A percentile compares a stretch with the other conserved stretches of the same genome.
Conservation (phyloP, 1,140 invertebrate species). For the Octopus sinensis region DNA sequence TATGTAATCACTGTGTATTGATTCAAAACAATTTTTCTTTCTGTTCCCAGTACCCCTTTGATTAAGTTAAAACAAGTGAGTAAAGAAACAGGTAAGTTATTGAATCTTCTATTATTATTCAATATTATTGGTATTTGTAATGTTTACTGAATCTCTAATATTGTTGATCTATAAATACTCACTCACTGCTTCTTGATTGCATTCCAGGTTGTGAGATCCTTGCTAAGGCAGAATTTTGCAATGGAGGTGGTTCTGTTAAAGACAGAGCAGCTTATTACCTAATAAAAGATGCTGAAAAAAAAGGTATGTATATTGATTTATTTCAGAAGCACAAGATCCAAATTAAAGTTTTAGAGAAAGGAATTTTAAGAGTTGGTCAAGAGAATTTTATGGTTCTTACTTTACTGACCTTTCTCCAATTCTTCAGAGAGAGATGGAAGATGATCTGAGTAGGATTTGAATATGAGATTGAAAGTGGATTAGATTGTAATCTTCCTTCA, state of each 20-base stretch:
- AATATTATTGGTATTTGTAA: background rate
- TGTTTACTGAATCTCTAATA: background rate
- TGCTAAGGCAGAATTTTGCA: slow-evolving; percentile 56
- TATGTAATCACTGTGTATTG: no score
- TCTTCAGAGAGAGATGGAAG: no score
- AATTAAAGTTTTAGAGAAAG: no score
- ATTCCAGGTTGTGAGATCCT: slow-evolving; percentile 55
- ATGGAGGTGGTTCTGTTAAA: slow-evolving; percentile 58
- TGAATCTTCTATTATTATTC: background rate
- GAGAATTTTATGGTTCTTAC: no score
- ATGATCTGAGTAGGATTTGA: no score
- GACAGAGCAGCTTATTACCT: slow-evolving; percentile 56
- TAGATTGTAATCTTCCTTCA: no score
- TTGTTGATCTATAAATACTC: background rate
- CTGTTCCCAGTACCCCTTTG: slow-evolving; percentile 50
- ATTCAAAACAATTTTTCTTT: background rate
- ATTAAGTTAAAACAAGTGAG: slow-evolving; percentile 54
- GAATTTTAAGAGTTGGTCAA: no score
- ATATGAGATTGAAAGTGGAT: no score
- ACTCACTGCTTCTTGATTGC: background rate
- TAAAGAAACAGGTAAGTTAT: slow-evolving; percentile 51
- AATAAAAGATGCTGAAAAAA: slow-evolving; percentile 53
- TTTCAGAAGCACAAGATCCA: no score
- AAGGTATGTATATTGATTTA: slow-evolving; percentile 31
- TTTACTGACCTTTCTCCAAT: no score